Evolutionary conservation across 2,888 invertebrate genomes (phyloP).

Genomic region (Agrilus cyanescens): DNA sequence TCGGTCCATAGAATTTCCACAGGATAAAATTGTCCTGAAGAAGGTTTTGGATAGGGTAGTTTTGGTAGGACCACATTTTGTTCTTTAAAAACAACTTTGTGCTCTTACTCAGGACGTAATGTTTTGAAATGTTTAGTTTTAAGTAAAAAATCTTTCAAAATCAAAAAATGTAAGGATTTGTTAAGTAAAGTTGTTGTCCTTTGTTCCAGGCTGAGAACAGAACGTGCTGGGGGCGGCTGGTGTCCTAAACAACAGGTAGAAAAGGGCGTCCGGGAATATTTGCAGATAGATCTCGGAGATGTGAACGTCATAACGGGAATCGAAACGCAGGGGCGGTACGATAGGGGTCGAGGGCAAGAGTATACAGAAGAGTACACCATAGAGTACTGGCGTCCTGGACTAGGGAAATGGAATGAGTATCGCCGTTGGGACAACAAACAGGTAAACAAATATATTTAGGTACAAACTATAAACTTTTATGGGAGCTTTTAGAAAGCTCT

Average conservation of each 20-base stretch:
- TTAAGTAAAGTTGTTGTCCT: conserved; percentile 7
- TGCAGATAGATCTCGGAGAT: conserved; percentile 48
- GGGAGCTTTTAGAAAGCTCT: too few species aligned
- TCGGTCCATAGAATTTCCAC: too few species aligned
- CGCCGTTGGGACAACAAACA: conserved; percentile 52
- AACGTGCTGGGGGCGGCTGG: conserved; percentile 65
- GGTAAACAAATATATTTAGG: conserved; percentile 33
- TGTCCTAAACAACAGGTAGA: conserved; percentile 59
- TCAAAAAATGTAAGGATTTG: too few species aligned
- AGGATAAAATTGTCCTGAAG: too few species aligned
- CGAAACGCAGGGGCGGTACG: conserved; percentile 68
- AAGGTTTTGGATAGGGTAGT: too few species aligned
- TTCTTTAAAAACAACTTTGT: too few species aligned
- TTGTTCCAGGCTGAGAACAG: conserved; percentile 49
- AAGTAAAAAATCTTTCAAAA: too few species aligned
- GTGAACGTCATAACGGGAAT: conserved; percentile 56
- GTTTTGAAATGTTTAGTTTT: too few species aligned
- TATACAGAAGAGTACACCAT: conserved; percentile 59
- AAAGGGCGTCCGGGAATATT: conserved; percentile 52
- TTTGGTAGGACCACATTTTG: too few species aligned
- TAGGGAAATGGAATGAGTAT: conserved; percentile 51
- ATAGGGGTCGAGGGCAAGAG: conserved; percentile 62
- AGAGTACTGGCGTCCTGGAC: conserved; percentile 54
- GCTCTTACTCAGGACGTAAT: too few species aligned
- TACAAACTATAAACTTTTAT: too few species aligned